Percentiles rank a stretch among this genome's conserved stretches.
Conservation (phyloP, 2,113 vertebrate genomes). For the Leucosticte australis region DNA sequence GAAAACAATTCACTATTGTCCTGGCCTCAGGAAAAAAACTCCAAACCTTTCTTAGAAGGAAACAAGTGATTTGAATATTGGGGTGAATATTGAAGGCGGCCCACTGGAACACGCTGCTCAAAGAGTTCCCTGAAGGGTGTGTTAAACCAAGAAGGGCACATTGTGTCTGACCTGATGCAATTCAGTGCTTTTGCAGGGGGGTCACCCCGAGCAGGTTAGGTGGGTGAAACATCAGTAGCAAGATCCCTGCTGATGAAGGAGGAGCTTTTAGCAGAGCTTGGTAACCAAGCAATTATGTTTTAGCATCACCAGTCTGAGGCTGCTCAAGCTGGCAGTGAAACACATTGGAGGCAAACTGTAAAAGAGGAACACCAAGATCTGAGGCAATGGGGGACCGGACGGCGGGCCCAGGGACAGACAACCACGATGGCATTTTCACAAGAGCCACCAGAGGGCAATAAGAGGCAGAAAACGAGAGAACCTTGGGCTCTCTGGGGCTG, state of each 20-base stretch:
- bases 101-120: not conserved
- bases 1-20: not conserved
- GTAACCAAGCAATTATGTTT: not conserved
- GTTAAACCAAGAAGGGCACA: not conserved
- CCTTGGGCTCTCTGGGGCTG: rapidly evolving
- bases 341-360: not conserved
- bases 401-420: rapidly evolving
- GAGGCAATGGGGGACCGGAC: not conserved
- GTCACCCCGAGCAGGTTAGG: not conserved
- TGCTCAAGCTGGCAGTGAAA: not conserved
- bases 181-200: not conserved
- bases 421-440: not conserved
- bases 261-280: not conserved
- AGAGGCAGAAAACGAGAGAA: not conserved
- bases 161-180: not conserved
- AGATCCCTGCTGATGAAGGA: not conserved
- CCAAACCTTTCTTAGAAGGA: not conserved
- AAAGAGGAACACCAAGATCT: too few species aligned
- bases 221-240: not conserved
- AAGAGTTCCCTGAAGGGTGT: not conserved
- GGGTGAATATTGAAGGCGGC: not conserved
- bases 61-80: not conserved
- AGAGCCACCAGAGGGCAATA: conserved; percentile 56
- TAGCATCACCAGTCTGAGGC: not conserved
- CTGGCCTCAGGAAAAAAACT: not conserved